Evolutionary conservation across 35 echinoderm and acorn worm genomes (phyloP), one percentile per base, ranked within the genome.

Genomic region (Diadema setosum): DNA sequence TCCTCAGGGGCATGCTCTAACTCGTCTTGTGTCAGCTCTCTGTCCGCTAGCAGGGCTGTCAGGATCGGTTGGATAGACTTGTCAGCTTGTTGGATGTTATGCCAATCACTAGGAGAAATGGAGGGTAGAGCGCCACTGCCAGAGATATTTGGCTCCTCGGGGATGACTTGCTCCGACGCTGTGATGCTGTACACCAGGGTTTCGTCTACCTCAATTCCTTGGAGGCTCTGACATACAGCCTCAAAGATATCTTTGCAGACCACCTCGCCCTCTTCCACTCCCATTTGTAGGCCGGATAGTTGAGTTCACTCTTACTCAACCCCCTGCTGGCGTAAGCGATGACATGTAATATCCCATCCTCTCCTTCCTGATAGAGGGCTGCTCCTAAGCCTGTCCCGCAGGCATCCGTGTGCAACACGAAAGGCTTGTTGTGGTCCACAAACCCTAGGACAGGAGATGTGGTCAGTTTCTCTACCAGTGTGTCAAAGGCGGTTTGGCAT

Each of bases 271-370:
- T 78, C 12, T 33, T 36, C 6, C 20, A 78, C 36, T 85, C 57
- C 33, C 18, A 59, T 25, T 85, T 85, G 57, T 39, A 52, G 14
- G 64, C 84, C 16, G 91, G 85, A 41, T 93, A 84, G 44, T 88
- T 70, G 4, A 15, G 50, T 39, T 93, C 80, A 32, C 91, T 81
- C 63, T 83, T 89, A 69, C 74, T 20, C 39, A 93, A 43, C 17
- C 91, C 86, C 32, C 85, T 20, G 48, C 86, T 89, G 58, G 92
- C 92, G 52, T 85, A 94, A 0, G 92, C 92, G 1, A 94, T 45
- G 15, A 75, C 65, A 5, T 84, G 70, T 11, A 85, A 43, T 45
- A 67, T 84, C 3, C 90, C 84, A 24, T 92, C 83, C 34, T 87
- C 43, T n/a, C 48, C 48, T 40, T 86, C 34, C 40, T 92, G 90